Conservation (phyloP, 1,140 invertebrate genomes). For the Zaprionus camerounensis region DNA sequence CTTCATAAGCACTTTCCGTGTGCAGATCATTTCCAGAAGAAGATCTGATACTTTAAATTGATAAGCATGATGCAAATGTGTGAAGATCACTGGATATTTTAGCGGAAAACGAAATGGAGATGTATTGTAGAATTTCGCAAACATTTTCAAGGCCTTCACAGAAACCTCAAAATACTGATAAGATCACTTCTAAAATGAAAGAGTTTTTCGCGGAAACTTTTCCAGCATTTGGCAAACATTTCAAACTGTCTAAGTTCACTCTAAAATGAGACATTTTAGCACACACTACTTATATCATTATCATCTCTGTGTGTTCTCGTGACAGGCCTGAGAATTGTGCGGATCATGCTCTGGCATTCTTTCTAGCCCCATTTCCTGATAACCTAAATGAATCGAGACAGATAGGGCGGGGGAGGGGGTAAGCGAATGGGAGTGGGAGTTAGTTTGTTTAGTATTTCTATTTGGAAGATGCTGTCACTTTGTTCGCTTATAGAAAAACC, state of each 20-base stretch:
- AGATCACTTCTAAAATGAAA: not conserved
- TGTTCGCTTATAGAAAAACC: constrained; percentile 29
- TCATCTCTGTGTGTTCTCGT: constrained; percentile 4
- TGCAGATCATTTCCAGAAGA: not conserved
- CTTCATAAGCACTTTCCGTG: not conserved
- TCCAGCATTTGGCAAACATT: constrained; percentile 3
- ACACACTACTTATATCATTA: not conserved
- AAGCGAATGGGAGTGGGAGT: not conserved
- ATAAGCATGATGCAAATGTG: too few species aligned
- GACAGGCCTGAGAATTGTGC: constrained; percentile 15
- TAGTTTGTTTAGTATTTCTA: constrained; percentile 49
- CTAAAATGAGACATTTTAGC: not conserved
- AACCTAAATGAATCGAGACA: constrained; percentile 17
- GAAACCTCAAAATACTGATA: not conserved
- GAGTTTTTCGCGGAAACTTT: constrained; percentile 7
- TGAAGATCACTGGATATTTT: not conserved
- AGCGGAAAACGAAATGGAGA: not conserved
- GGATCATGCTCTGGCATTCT: constrained; percentile 39
- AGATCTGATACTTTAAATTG: too few species aligned
- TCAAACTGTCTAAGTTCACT: constrained; percentile 19
- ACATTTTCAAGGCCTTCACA: too few species aligned
- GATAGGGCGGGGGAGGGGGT: not conserved
- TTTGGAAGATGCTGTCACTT: constrained; percentile 28
- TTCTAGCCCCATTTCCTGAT: constrained; percentile 46
- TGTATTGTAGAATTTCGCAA: too few species aligned